Evolutionary conservation across 2,797 vertebrate genomes (phyloP).

Genomic region (Octomys mimax): DNA sequence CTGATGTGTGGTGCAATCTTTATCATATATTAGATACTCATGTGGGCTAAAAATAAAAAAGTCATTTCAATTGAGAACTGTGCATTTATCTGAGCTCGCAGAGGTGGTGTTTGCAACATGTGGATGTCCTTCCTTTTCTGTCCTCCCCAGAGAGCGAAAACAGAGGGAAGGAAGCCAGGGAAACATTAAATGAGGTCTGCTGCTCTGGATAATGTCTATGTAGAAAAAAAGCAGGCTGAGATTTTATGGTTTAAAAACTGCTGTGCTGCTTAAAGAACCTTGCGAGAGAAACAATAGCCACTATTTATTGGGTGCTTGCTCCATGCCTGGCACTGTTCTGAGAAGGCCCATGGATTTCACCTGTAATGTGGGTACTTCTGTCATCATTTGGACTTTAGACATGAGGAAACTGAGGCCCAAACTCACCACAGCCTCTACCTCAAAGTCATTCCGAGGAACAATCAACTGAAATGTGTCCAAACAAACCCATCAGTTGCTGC

Average conservation of each 20-base stretch:
- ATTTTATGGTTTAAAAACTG: constrained; percentile 64
- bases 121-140: constrained; percentile 55
- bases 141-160: constrained; percentile 66
- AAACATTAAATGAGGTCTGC: constrained; percentile 64
- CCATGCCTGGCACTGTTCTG: neutral
- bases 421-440: neutral
- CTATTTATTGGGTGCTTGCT: fast-evolving
- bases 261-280: neutral
- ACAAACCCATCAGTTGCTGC: neutral
- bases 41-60: constrained; percentile 54
- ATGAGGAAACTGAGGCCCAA: neutral
- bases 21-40: constrained; percentile 4
- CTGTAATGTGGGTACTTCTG: neutral
- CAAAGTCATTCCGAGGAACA: neutral
- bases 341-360: fast-evolving
- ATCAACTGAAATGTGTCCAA: neutral
- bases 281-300: fast-evolving
- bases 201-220: constrained; percentile 68
- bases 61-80: neutral
- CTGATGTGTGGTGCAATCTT: neutral
- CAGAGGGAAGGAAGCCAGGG: constrained; percentile 76
- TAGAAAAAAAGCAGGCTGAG: constrained; percentile 32
- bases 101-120: constrained; percentile 10
- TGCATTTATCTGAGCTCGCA: neutral
- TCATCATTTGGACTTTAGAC: neutral